Conservation (phyloP, 1,140 invertebrate species). For the Achatina immaculata region DNA sequence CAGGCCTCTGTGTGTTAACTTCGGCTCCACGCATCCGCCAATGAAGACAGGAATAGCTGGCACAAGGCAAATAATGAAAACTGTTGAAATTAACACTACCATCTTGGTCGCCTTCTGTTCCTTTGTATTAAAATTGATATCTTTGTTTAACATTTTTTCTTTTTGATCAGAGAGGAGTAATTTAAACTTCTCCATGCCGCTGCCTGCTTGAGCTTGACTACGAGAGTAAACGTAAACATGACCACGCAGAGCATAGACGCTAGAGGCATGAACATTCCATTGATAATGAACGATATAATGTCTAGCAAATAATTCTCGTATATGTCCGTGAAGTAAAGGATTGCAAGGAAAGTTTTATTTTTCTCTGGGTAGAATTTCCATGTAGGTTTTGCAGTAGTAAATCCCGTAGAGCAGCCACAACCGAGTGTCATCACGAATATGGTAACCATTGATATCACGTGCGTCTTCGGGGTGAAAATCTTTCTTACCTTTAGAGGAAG, state of each 20-base stretch:
- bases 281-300: not conserved
- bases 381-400: not conserved
- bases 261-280: not conserved
- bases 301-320: not conserved
- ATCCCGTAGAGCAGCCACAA: not conserved
- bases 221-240: not conserved
- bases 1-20: not conserved
- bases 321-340: not conserved
- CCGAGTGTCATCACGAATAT: not conserved
- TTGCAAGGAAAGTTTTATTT: constrained; percentile 17
- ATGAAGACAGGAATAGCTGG: constrained; percentile 6
- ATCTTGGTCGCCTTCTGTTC: constrained; percentile 6
- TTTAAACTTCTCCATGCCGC: not conserved
- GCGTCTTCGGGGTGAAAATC: not conserved
- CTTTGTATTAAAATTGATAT: not conserved
- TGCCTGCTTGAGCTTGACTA: not conserved
- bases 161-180: not conserved
- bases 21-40: not conserved
- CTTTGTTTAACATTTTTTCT: not conserved
- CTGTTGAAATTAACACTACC: not conserved
- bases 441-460: not conserved
- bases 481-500: constrained; percentile 18
- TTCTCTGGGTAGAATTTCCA: constrained; percentile 13
- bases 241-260: not conserved
- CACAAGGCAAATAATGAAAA: constrained; percentile 9